phyloP scores from a whole-genome alignment of 1,140 invertebrate species.

The Drosophila pseudoobscura region DNA sequence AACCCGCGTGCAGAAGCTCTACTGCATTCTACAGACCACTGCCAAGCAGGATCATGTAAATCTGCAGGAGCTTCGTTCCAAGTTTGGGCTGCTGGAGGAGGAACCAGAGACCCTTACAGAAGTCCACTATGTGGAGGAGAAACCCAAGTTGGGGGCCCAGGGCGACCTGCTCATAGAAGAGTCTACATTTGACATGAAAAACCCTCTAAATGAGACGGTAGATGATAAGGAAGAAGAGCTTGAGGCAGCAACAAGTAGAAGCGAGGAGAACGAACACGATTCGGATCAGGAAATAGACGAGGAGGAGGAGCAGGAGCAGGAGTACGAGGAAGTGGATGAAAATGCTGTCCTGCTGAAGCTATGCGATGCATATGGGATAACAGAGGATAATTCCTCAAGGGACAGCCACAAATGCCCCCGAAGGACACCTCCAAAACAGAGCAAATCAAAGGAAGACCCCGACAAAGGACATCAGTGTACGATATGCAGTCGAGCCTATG shows the following conservation, averaged over 20 bases:
- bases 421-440: background rate
- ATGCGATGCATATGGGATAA: constrained; percentile 34
- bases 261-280: background rate
- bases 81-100: constrained; percentile 55
- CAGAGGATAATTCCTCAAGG: constrained; percentile 10
- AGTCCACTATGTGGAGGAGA: constrained; percentile 67
- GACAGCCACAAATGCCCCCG: background rate
- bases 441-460: background rate
- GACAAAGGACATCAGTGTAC: constrained; percentile 45
- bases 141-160: constrained; percentile 49
- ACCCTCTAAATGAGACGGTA: constrained; percentile 50
- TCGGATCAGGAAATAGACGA: background rate
- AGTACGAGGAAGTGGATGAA: constrained; percentile 4
- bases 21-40: constrained; percentile 44
- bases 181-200: constrained; percentile 49
- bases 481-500: constrained; percentile 46
- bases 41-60: constrained; percentile 30
- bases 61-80: constrained; percentile 43
- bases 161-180: constrained; percentile 36
- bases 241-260: constrained; percentile 1
- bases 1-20: constrained; percentile 67
- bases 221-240: background rate
- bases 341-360: constrained; percentile 32
- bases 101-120: constrained; percentile 47
- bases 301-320: constrained; percentile 6